Evolutionary conservation across 2,888 invertebrate genomes (phyloP).

Genomic region (Catocala sponsa): DNA sequence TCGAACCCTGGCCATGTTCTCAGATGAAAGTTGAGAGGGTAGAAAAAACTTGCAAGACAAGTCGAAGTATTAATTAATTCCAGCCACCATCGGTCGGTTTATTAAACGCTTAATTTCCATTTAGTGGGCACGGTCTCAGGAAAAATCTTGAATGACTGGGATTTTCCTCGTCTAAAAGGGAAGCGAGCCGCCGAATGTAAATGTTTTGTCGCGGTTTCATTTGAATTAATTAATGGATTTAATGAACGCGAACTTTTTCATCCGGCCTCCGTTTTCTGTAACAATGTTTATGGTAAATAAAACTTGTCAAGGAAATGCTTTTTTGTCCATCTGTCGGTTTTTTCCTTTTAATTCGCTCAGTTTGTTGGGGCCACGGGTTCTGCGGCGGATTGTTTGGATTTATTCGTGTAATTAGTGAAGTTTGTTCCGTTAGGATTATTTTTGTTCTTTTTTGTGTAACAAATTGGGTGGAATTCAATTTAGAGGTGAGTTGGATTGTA

Average conservation of each 20-base stretch:
- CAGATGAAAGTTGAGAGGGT: conserved; percentile 73
- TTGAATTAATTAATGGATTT: conserved; percentile 88
- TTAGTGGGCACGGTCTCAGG: conserved; percentile 70
- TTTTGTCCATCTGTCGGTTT: conserved; percentile 81
- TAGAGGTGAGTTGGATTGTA: conserved; percentile 68
- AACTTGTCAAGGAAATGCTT: conserved; percentile 86
- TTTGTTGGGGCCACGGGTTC: conserved; percentile 73
- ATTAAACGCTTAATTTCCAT: conserved; percentile 85
- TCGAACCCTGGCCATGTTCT: conserved; percentile 75
- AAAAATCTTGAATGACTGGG: conserved; percentile 72
- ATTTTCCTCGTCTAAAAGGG: conserved; percentile 75
- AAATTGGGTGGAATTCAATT: conserved; percentile 77
- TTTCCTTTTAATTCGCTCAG: conserved; percentile 81
- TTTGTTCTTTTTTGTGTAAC: conserved; percentile 79
- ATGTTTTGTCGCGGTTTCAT: conserved; percentile 86
- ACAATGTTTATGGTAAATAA: conserved; percentile 88
- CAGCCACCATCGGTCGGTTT: conserved; percentile 74
- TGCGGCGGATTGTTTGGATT: conserved; percentile 82
- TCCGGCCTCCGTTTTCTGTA: conserved; percentile 75
- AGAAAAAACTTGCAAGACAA: conserved; percentile 77
- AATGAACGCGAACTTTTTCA: conserved; percentile 85
- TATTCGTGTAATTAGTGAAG: conserved; percentile 87
- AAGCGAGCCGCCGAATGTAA: conserved; percentile 77
- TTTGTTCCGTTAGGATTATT: conserved; percentile 83
- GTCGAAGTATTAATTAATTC: conserved; percentile 84